Percentiles rank a stretch among this genome's conserved stretches.
Conservation (phyloP, 2,113 vertebrate genomes). For the Halichoeres trimaculatus region DNA sequence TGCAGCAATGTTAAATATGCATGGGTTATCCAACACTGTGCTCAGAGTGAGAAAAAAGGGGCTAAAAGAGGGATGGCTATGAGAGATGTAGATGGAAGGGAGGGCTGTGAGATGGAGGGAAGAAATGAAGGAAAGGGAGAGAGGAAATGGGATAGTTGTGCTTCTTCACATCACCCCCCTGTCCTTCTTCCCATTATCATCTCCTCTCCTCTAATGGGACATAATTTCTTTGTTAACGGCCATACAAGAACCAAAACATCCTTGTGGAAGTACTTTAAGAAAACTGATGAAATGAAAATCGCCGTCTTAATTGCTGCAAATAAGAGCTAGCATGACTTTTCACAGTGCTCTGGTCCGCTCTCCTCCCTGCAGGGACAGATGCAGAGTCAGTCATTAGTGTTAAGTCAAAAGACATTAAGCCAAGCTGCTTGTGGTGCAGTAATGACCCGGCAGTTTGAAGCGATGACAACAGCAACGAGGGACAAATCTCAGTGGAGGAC, state of each 20-base stretch:
- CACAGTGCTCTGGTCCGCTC: slow-evolving; percentile 28
- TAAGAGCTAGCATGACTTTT: slow-evolving; percentile 67
- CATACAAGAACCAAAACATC: slow-evolving; percentile 36
- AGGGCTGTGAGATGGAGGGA: slow-evolving; percentile 1
- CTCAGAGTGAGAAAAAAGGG: slow-evolving; percentile 12
- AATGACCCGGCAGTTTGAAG: slow-evolving; percentile 77
- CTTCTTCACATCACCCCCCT: background rate
- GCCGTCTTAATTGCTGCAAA: slow-evolving; percentile 63
- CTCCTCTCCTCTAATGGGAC: slow-evolving; percentile 32
- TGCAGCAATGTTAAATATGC: slow-evolving; percentile 79
- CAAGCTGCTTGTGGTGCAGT: slow-evolving; percentile 72
- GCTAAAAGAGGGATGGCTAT: slow-evolving; percentile 33
- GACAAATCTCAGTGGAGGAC: slow-evolving; percentile 60
- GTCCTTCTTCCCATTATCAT: background rate
- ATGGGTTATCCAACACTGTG: slow-evolving; percentile 62
- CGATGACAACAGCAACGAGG: slow-evolving; percentile 67
- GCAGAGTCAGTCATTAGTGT: slow-evolving; percentile 74
- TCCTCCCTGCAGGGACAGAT: slow-evolving; percentile 68
- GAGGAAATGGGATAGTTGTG: background rate
- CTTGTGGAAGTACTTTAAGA: slow-evolving; percentile 35
- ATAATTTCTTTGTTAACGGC: slow-evolving; percentile 25
- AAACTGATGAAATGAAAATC: slow-evolving; percentile 62
- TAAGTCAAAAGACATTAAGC: slow-evolving; percentile 80
- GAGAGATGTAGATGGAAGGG: slow-evolving; percentile 21
- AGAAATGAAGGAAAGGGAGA: background rate